Conservation (phyloP, 2,113 vertebrate genomes). For the Gambusia holbrooki region DNA sequence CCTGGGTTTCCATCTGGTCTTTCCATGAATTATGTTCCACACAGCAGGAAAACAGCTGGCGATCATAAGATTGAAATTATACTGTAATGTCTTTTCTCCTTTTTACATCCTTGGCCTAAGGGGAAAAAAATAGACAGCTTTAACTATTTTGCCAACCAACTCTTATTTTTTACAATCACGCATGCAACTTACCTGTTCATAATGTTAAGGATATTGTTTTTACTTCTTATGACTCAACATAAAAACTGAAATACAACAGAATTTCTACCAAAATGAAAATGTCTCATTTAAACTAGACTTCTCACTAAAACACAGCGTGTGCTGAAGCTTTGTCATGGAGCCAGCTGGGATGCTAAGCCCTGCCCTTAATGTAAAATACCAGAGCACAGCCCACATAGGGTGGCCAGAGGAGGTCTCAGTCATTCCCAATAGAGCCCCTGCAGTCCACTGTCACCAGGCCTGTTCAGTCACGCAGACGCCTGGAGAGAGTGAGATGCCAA, state of each 20-base stretch:
- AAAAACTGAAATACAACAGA: background rate
- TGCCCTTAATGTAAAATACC: constrained; percentile 74
- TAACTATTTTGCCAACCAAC: background rate
- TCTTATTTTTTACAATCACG: background rate
- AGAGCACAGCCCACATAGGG: constrained; percentile 60
- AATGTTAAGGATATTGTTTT: background rate
- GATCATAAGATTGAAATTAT: constrained; percentile 40
- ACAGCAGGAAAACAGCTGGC: constrained; percentile 53
- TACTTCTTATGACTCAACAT: background rate
- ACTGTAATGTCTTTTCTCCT: constrained; percentile 37
- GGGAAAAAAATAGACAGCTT: background rate
- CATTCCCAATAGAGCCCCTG: constrained; percentile 43
- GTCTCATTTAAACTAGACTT: constrained; percentile 4
- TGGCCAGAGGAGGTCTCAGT: constrained; percentile 50
- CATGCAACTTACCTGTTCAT: background rate
- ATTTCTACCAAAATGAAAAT: background rate
- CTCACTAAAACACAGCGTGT: constrained; percentile 16
- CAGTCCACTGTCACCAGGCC: constrained; percentile 51
- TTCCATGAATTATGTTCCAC: constrained; percentile 50
- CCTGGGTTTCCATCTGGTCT: constrained; percentile 63
- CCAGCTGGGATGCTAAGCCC: constrained; percentile 29
- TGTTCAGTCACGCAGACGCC: constrained; percentile 45
- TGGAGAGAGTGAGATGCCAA: constrained; percentile 65
- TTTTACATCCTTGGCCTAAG: background rate
- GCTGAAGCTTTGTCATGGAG: constrained; percentile 35